phyloP scores from a whole-genome alignment of 2,113 vertebrate species.

The Hyperoodon ampullatus region DNA sequence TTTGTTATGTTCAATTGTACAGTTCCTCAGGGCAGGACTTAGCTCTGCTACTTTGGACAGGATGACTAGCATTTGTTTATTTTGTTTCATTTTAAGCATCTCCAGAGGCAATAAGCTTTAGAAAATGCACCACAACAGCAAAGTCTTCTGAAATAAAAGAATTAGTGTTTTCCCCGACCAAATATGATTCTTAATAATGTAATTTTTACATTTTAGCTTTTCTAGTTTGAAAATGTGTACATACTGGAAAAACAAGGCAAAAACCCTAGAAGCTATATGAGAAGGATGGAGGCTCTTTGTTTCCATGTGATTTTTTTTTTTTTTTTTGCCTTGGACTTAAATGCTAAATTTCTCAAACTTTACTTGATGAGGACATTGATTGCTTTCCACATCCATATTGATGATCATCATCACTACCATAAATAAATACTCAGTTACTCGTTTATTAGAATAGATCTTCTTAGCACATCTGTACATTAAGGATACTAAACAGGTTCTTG shows the following conservation, averaged over 20 bases:
- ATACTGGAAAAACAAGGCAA: not conserved
- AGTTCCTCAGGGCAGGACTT: not conserved
- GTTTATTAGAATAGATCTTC: not conserved
- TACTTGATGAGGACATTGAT: not conserved
- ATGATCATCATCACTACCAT: not conserved
- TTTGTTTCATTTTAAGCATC: slow-evolving; percentile 32
- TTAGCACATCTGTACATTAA: not conserved
- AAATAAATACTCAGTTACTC: not conserved
- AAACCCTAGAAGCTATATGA: not conserved
- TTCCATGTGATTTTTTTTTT: not conserved
- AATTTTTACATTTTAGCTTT: slow-evolving; percentile 24
- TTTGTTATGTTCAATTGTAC: not conserved
- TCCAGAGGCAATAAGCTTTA: not conserved
- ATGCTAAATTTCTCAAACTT: not conserved
- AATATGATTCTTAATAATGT: slow-evolving; percentile 12
- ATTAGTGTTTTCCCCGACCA: not conserved
- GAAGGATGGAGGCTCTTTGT: not conserved
- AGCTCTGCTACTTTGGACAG: not conserved
- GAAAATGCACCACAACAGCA: not conserved
- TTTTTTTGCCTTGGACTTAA: not conserved
- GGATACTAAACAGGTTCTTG: not conserved
- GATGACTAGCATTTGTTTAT: slow-evolving; percentile 1
- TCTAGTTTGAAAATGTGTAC: not conserved
- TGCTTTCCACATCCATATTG: not conserved
- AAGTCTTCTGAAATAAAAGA: not conserved